These are phyloP conservation scores for Mesorhabditis belari DNA, from an alignment of 2,888 invertebrate species.

Conservation along the genomic window DNA sequence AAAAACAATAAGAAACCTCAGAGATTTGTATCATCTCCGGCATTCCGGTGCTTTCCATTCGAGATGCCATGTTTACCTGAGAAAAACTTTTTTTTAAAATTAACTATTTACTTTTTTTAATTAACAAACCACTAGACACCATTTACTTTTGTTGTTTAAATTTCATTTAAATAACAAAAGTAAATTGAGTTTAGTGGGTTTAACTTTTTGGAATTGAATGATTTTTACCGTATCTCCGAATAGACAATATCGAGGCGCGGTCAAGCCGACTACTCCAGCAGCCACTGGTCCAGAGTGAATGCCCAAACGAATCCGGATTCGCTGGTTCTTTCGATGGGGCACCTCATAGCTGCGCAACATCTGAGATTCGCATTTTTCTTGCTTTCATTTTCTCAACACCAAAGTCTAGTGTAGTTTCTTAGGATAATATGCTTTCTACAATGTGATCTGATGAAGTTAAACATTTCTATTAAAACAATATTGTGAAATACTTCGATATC, in stretches of 20 bases:
- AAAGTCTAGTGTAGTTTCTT: too few relatives aligned
- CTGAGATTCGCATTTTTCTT: too few relatives aligned
- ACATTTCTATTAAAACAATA: too few relatives aligned
- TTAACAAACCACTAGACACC: not conserved
- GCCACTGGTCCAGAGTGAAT: constrained; percentile 48
- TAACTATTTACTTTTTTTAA: not conserved
- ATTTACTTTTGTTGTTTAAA: not conserved
- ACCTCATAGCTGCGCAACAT: constrained; percentile 29
- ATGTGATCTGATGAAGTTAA: too few relatives aligned
- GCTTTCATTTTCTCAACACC: too few relatives aligned
- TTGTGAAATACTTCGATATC: too few relatives aligned
- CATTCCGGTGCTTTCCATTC: constrained; percentile 47
- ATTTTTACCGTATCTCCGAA: constrained; percentile 49
- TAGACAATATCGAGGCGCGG: constrained; percentile 48
- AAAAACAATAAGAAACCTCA: constrained; percentile 15
- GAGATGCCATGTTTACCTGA: constrained; percentile 43
- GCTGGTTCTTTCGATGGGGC: constrained; percentile 36
- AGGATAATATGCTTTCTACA: too few relatives aligned
- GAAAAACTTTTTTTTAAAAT: not conserved
- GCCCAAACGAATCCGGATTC: constrained; percentile 45
- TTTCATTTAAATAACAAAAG: too few relatives aligned
- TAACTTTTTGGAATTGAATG: too few relatives aligned
- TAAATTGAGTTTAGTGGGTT: too few relatives aligned
- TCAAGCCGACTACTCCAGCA: constrained; percentile 46
- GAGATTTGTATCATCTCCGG: constrained; percentile 48